These are phyloP conservation scores for Noctua janthe DNA, from an alignment of 2,888 invertebrate genomes.

Conservation along the genomic window DNA sequence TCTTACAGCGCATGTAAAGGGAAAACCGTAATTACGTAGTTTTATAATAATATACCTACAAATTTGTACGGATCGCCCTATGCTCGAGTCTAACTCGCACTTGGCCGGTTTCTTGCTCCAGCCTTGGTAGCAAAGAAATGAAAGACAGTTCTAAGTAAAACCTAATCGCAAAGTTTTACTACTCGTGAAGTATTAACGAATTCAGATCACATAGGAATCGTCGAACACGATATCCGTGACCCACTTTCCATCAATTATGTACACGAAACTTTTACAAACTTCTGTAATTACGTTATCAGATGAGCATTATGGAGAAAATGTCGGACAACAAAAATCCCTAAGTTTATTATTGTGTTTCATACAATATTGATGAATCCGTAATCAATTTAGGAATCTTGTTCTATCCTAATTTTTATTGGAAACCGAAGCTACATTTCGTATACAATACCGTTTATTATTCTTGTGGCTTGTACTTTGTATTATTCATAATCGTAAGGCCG, in stretches of 20 bases:
- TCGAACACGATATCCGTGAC: constrained; percentile 51
- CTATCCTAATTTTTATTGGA: background rate
- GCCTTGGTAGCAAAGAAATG: constrained; percentile 3
- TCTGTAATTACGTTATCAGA: constrained; percentile 63
- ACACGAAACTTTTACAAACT: constrained; percentile 56
- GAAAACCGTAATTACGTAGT: too few species aligned
- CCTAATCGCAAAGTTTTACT: constrained; percentile 57
- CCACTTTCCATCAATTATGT: constrained; percentile 61
- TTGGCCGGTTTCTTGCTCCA: background rate
- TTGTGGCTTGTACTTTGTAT: constrained; percentile 8
- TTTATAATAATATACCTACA: too few species aligned
- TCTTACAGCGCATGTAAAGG: too few species aligned
- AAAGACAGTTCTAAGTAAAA: constrained; percentile 35
- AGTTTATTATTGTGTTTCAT: constrained; percentile 37
- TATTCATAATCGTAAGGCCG: constrained; percentile 3
- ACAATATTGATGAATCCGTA: constrained; percentile 33
- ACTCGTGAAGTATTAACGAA: constrained; percentile 52
- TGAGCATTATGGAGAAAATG: constrained; percentile 47
- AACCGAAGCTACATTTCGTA: constrained; percentile 2
- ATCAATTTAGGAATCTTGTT: constrained; percentile 43
- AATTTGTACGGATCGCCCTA: too few species aligned
- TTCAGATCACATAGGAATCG: constrained; percentile 62
- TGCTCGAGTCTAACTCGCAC: too few species aligned
- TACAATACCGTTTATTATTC: constrained; percentile 11
- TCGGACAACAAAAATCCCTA: constrained; percentile 41